Evolutionary conservation across 1,140 invertebrate species (phyloP).

Genomic region (Aethina tumida): DNA sequence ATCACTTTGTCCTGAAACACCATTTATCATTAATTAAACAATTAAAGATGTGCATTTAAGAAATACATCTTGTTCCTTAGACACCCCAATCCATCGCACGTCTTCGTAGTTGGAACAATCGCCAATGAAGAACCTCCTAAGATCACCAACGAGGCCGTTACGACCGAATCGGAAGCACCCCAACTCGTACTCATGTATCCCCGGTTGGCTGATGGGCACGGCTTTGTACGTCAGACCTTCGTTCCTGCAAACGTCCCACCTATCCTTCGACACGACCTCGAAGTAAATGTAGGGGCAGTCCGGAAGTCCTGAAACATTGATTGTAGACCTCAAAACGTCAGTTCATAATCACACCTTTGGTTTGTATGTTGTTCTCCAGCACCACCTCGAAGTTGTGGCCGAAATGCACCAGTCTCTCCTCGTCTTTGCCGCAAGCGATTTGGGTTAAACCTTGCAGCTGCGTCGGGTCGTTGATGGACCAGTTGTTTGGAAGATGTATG

Average conservation of each 20-base stretch:
- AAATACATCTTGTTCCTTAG: conserved; percentile 21
- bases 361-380: conserved; percentile 22
- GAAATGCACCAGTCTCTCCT: conserved; percentile 20
- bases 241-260: conserved; percentile 25
- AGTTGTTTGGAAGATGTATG: conserved; percentile 25
- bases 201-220: conserved; percentile 24
- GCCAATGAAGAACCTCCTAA: conserved; percentile 30
- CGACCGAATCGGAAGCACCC: conserved; percentile 25
- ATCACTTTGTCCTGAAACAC: conserved; percentile 21
- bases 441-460: conserved; percentile 23
- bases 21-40: not conserved
- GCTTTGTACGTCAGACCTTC: conserved; percentile 28
- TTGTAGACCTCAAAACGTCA: not conserved
- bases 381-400: conserved; percentile 24
- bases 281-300: conserved; percentile 28
- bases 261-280: conserved; percentile 28
- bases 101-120: conserved; percentile 28
- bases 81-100: conserved; percentile 23
- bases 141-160: conserved; percentile 12
- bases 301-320: conserved; percentile 13
- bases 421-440: conserved; percentile 15
- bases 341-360: conserved; percentile 5
- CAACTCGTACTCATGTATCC: conserved; percentile 20
- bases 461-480: conserved; percentile 16
- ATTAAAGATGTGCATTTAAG: conserved; percentile 1